A percentile compares a stretch with the other conserved stretches of the same genome.
These are phyloP conservation scores for Drosophila aldrichi DNA, from an alignment of 2,888 invertebrate species.

Conservation along the genomic window DNA sequence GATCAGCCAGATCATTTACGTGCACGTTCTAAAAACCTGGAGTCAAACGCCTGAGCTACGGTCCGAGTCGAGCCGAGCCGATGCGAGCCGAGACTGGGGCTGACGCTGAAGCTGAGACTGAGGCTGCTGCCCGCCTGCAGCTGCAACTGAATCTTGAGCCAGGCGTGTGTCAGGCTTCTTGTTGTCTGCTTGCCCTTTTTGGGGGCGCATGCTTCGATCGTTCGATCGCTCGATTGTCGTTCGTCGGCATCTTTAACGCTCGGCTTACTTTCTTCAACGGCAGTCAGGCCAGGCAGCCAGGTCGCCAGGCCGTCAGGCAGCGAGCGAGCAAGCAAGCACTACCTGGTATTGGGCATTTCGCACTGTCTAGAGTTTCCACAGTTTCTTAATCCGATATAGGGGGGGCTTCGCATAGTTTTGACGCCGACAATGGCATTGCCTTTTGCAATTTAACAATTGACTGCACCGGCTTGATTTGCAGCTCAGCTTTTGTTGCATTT, in stretches of 20 bases:
- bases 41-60: background rate
- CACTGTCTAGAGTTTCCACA: conserved; percentile 51
- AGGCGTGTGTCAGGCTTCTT: conserved; percentile 50
- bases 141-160: conserved; percentile 3
- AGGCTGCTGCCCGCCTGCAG: background rate
- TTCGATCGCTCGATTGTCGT: conserved; percentile 15
- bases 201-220: conserved; percentile 40
- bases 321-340: conserved; percentile 9
- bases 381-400: conserved; percentile 41
- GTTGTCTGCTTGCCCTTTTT: conserved; percentile 28
- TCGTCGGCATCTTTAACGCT: conserved; percentile 58
- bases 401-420: conserved; percentile 50
- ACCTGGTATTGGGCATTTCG: conserved; percentile 54
- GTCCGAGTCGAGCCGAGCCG: background rate
- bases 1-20: conserved; percentile 49
- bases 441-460: conserved; percentile 84
- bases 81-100: too few species aligned
- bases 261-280: conserved; percentile 32
- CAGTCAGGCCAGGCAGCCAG: conserved; percentile 3
- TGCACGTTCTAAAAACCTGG: conserved; percentile 20
- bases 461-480: conserved; percentile 61
- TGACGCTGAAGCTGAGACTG: background rate
- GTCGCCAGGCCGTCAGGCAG: background rate
- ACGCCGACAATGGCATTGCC: conserved; percentile 82
- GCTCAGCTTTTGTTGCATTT: conserved; percentile 25